Evolutionary conservation across 2,797 vertebrate genomes (phyloP), one percentile per base, ranked within the genome.

Genomic region (Tokudaia tokunoshimensis): DNA sequence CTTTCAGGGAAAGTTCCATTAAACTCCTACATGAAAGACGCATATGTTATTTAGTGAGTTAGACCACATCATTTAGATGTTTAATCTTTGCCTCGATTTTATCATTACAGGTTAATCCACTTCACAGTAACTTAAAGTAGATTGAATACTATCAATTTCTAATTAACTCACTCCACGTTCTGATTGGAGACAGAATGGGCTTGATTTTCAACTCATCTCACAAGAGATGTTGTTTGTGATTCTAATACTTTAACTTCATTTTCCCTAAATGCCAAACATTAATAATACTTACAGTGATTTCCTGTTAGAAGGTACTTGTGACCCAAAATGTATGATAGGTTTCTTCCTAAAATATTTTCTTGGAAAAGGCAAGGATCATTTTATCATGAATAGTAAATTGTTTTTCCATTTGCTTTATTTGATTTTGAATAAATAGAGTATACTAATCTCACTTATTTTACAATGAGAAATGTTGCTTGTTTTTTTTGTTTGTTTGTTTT

Each of bases 211-310:
- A 65, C 37, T 92, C 20, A 80, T 75, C 19, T 70, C 44, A 20
- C 15, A 86, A 61, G 76, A 76, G 31, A 26, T 65, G 15, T 13
- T 70, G 47, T 96, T 94, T 96, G 70, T 44, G 55, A 83, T 80
- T 93, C 14, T 89, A 34, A 17, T 65, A 20, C 1, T 65, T 47
- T 82, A 79, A 19, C 3, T 59, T 59, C 76, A 87, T 84, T 95
- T 94, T 80, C 63, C 41, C 47, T 63, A 94, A 88, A 76, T 88
- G 31, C 34, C 26, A 89, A 87, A 88, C 57, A 89, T 81, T 89
- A 92, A 37, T 84, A 84, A 75, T 52, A 80, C 50, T 93, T 85
- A 65, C 0, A 44, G 11, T n/a, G 29, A 84, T 82, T 95, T 93
- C 37, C 13, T 31, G 76, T 90, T 80, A 94, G 96, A 87, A 57